phyloP scores from a whole-genome alignment of 2,113 vertebrate genomes.

The Lontra canadensis region DNA sequence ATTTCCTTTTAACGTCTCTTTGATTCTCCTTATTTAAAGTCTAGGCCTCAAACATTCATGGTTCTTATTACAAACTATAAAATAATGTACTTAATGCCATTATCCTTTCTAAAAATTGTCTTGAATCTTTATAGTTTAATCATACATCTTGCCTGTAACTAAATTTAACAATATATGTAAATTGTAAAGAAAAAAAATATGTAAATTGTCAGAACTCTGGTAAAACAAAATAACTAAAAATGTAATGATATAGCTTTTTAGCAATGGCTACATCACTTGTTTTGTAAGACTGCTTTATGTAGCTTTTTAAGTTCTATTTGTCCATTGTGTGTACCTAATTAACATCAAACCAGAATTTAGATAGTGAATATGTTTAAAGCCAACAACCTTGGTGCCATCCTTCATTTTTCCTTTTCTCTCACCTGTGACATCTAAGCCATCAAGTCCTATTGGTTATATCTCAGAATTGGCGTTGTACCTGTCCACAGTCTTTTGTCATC shows the following conservation, averaged over 20 bases:
- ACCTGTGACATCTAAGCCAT: not conserved
- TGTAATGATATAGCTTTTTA: slow-evolving; percentile 50
- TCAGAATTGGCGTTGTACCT: not conserved
- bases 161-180: slow-evolving; percentile 59
- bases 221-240: slow-evolving; percentile 22
- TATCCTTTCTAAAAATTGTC: slow-evolving; percentile 60
- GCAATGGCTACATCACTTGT: slow-evolving; percentile 7
- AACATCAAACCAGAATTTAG: not conserved
- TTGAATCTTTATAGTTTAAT: slow-evolving; percentile 52
- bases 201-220: slow-evolving; percentile 52
- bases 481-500: not conserved
- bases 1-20: slow-evolving; percentile 52
- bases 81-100: slow-evolving; percentile 59
- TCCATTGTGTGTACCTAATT: slow-evolving; percentile 15
- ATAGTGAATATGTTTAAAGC: not conserved
- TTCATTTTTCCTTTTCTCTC: not conserved
- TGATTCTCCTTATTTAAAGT: slow-evolving; percentile 33
- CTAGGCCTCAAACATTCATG: slow-evolving; percentile 54
- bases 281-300: slow-evolving; percentile 46
- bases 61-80: slow-evolving; percentile 52
- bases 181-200: slow-evolving; percentile 9
- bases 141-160: slow-evolving; percentile 57
- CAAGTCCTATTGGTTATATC: not conserved
- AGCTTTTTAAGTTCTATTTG: slow-evolving; percentile 16
- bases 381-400: not conserved